Base-by-base conservation (phyloP, 2,113 vertebrate species). In the Colinus virginianus region DNA sequence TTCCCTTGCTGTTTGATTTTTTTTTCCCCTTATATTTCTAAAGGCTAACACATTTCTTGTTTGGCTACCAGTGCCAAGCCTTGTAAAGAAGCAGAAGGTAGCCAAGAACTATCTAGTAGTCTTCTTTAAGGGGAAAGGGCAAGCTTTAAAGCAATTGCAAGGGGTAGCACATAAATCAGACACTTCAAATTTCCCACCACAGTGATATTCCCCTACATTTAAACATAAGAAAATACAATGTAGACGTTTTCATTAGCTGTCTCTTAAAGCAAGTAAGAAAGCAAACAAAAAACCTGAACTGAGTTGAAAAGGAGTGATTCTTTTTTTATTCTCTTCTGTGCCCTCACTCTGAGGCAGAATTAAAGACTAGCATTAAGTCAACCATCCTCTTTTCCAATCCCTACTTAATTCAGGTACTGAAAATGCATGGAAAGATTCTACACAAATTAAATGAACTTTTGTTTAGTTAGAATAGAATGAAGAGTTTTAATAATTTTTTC, bases 401-500 rank as follows among this genome's bases (percentile, higher is more conserved):
- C 32, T 78, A 63, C 56, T 84, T 67, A 26, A 78, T 78, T 78
- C 40, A 64, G 55, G 55, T 68, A 26, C 66, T 61, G 34, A 74
- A 93, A 88, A 85, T 20, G 3, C 51, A 69, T 28, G 55, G 61
- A 85, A 95, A 85, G 56, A 74, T 84, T 63, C 83, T 61, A 91
- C 66, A 74, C 22, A 88, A 66, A 68, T 84, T 84, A 61, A 36
- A 87, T 2, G 6, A 93, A 69, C 45, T 70, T 26, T n/a, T 74
- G 38, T 43, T 86, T 96, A 82, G 81, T 48, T 84, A 75, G 51
- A 63, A 85, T 40, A 84, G 48, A 36, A 43, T 22, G 78, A 51
- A 55, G 51, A 93, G 43, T 84, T 64, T 70, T 69, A 70, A 68
- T 46, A 77, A 77, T 62, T 82, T 95, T 81, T 90, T 72, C 36